Evolutionary conservation across 2,888 invertebrate genomes (phyloP).

Genomic region (Crossocerus cetratus): DNA sequence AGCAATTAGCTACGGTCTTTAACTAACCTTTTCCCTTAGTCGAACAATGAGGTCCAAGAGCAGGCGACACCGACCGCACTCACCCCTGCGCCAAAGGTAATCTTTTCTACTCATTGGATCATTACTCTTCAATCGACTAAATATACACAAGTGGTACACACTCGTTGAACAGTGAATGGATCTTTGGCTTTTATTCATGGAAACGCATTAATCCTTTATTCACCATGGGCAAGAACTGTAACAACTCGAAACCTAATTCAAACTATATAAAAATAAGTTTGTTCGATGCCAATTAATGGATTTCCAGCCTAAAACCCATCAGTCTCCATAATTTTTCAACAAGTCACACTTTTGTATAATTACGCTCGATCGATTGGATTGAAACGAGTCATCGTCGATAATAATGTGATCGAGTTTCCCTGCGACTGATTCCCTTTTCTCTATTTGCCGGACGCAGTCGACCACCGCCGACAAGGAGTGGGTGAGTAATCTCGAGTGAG

Average conservation of each 20-base stretch:
- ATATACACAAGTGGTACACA: no score
- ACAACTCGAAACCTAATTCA: no score
- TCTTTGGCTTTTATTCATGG: no score
- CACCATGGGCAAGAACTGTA: no score
- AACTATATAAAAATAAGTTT: no score
- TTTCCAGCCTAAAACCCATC: no score
- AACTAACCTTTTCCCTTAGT: constrained; percentile 58
- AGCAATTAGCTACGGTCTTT: constrained; percentile 9
- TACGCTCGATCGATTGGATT: no score
- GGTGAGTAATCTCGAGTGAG: constrained; percentile 62
- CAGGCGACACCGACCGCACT: constrained; percentile 70
- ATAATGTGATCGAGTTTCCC: not conserved
- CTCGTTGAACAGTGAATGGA: no score
- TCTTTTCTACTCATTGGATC: constrained; percentile 10
- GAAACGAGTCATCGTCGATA: no score
- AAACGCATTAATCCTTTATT: no score
- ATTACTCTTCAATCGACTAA: constrained; percentile 3
- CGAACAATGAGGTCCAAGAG: constrained; percentile 69
- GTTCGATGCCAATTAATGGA: constrained; percentile 13
- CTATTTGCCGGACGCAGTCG: constrained; percentile 56
- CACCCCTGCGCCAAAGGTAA: constrained; percentile 69
- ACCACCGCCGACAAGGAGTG: constrained; percentile 61
- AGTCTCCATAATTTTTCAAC: no score
- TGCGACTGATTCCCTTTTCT: constrained; percentile 18
- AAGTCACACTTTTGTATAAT: no score